A percentile compares a stretch with the other conserved stretches of the same genome.
These are phyloP conservation scores for Erethizon dorsatum DNA, from an alignment of 2,797 vertebrate species.

Conservation along the genomic window DNA sequence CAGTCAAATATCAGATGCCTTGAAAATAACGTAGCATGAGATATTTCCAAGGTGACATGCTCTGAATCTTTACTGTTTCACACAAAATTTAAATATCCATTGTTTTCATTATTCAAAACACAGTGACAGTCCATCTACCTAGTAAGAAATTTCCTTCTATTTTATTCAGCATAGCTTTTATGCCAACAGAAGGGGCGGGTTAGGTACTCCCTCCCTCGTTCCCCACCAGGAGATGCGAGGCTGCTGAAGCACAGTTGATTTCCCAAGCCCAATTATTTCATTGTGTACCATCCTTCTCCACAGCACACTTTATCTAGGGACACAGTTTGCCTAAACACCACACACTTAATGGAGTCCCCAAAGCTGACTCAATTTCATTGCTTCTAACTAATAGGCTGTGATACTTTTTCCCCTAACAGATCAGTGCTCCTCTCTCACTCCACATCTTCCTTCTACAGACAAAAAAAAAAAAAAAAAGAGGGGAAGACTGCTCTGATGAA, in stretches of 20 bases:
- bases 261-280: conserved; percentile 99
- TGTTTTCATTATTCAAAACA: conserved; percentile 89
- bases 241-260: conserved; percentile 96
- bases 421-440: conserved; percentile 92
- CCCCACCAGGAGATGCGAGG: conserved; percentile 91
- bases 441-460: conserved; percentile 90
- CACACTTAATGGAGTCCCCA: conserved; percentile 96
- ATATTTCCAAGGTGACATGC: conserved; percentile 81
- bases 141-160: conserved; percentile 73
- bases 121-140: conserved; percentile 87
- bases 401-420: conserved; percentile 94
- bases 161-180: conserved; percentile 84
- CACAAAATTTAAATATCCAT: conserved; percentile 88
- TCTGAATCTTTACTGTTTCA: conserved; percentile 85
- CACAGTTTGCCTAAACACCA: conserved; percentile 94
- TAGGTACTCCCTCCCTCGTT: conserved; percentile 89
- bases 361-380: conserved; percentile 97
- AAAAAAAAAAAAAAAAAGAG: background rate
- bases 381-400: conserved; percentile 97
- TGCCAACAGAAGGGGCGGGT: conserved; percentile 86
- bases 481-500: conserved; percentile 74
- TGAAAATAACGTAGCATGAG: conserved; percentile 84
- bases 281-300: conserved; percentile 94
- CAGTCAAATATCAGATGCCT: conserved; percentile 83
- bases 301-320: conserved; percentile 94